phyloP scores from a whole-genome alignment of 1,140 invertebrate species.

The Lasioglossum albipes region DNA sequence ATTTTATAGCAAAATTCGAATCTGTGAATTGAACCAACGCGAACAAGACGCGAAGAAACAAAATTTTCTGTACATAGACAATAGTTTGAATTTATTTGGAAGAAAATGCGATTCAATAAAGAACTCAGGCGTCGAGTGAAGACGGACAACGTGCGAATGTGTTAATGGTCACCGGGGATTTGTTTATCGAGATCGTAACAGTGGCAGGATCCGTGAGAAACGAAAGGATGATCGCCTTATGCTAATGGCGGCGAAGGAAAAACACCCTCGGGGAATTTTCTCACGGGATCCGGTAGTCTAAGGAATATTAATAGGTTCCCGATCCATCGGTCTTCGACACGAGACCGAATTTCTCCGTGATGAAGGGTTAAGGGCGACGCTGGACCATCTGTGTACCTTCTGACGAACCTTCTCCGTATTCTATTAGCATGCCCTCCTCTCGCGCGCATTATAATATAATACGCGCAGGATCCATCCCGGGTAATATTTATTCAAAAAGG shows the following conservation, averaged over 20 bases:
- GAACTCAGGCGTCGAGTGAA: no score
- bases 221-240: constrained; percentile 55
- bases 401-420: constrained; percentile 33
- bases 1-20: no score
- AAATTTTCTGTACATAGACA: no score
- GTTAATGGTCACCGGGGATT: constrained; percentile 3
- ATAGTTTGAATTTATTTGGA: no score
- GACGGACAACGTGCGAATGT: not conserved
- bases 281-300: constrained; percentile 53
- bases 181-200: constrained; percentile 26
- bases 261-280: constrained; percentile 55
- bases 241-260: constrained; percentile 56
- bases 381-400: constrained; percentile 53
- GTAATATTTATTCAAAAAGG: constrained; percentile 47
- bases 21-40: no score
- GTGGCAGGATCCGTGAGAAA: constrained; percentile 52
- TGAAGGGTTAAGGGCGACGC: constrained; percentile 55
- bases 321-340: constrained; percentile 42
- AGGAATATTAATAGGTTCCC: constrained; percentile 63
- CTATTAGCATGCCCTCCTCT: constrained; percentile 29
- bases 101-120: no score
- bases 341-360: constrained; percentile 45
- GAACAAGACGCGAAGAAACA: no score
- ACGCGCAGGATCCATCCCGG: constrained; percentile 29
- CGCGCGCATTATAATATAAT: constrained; percentile 44